These are phyloP conservation scores for Chromobotia macracanthus DNA, from an alignment of 2,797 vertebrate genomes.

Conservation along the genomic window DNA sequence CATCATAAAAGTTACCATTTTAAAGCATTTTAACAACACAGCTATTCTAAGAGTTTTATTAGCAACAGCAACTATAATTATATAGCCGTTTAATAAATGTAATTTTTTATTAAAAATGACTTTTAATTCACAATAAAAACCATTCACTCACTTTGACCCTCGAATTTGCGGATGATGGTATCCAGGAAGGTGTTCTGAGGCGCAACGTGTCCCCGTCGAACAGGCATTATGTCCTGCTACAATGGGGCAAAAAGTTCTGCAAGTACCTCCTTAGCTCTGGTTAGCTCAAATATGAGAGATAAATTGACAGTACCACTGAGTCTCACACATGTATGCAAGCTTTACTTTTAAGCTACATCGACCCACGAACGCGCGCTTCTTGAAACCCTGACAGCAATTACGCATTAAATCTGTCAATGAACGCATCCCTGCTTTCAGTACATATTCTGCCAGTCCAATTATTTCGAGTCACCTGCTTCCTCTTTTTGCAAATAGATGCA, in stretches of 20 bases:
- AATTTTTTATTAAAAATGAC: background rate
- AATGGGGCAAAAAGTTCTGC: conserved; percentile 15
- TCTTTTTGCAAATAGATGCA: conserved; percentile 38
- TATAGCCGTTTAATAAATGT: background rate
- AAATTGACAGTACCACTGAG: background rate
- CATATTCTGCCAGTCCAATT: conserved; percentile 4
- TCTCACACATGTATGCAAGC: background rate
- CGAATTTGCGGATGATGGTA: conserved; percentile 91
- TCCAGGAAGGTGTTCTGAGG: conserved; percentile 90
- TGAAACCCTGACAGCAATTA: background rate
- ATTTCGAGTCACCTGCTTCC: conserved; percentile 28
- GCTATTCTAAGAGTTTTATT: too few relatives aligned
- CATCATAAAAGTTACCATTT: too few relatives aligned
- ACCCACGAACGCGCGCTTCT: background rate
- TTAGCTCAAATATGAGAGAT: background rate
- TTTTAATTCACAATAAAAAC: background rate
- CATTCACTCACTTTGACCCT: conserved; percentile 82
- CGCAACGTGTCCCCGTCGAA: conserved; percentile 88
- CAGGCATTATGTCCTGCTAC: conserved; percentile 78
- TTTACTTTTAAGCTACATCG: conserved; percentile 1
- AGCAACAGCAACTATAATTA: too few relatives aligned
- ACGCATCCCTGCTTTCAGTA: conserved; percentile 1
- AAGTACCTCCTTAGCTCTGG: background rate
- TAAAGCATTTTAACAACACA: too few relatives aligned
- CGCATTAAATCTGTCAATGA: background rate